Percentiles rank a stretch among this genome's conserved stretches.
Conservation (phyloP, 37 sponge, comb jelly and placozoan genomes). For the Chondrosia reniformis region DNA sequence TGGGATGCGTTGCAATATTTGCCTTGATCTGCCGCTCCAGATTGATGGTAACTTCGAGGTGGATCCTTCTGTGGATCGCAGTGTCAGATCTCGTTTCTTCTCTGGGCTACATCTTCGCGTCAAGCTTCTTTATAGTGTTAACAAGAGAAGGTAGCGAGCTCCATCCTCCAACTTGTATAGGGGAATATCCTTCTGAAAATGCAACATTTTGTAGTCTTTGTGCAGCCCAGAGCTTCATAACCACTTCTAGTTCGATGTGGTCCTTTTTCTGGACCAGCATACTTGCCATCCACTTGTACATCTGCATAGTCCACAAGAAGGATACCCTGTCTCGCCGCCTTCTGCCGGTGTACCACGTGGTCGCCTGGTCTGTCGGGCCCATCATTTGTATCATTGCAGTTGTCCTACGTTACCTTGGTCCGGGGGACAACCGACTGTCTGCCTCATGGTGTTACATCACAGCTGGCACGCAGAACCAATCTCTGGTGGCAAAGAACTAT, state of each 20-base stretch:
- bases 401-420: constrained; percentile 26
- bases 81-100: constrained; percentile 4
- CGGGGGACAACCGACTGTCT: constrained; percentile 28
- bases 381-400: constrained; percentile 27
- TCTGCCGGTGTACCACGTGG: constrained; percentile 28
- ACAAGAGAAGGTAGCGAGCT: not conserved
- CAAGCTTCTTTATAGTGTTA: not conserved
- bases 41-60: not conserved
- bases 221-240: constrained; percentile 42
- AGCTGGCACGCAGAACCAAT: not conserved
- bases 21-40: not conserved
- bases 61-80: constrained; percentile 9
- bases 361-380: constrained; percentile 54
- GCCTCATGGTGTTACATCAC: constrained; percentile 61
- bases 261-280: constrained; percentile 58
- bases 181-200: too few relatives aligned
- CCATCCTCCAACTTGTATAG: not conserved
- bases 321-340: constrained; percentile 7
- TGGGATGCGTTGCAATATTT: constrained; percentile 10
- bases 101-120: constrained; percentile 10
- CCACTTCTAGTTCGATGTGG: constrained; percentile 35
- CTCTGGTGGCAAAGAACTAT: too few relatives aligned
- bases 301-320: constrained; percentile 39
- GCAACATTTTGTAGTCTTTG: constrained; percentile 27
- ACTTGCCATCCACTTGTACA: constrained; percentile 56